phyloP scores from a whole-genome alignment of 2,888 invertebrate genomes.

The Trissolcus brochymenae region DNA sequence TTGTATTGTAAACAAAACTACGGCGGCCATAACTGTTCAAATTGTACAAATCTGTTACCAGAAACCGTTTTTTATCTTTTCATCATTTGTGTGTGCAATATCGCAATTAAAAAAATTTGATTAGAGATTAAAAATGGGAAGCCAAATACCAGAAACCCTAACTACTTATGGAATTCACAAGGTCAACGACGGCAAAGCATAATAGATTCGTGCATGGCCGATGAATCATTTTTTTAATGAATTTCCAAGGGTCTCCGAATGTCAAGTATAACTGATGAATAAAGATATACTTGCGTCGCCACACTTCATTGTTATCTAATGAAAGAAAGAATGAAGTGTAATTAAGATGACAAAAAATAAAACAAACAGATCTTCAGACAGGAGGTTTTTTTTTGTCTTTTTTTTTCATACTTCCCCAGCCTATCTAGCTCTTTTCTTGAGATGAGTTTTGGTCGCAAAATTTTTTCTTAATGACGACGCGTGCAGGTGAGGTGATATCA shows the following conservation, averaged over 20 bases:
- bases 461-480: constrained; percentile 25
- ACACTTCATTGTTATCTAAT: constrained; percentile 11
- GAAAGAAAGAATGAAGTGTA: background rate
- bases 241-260: constrained; percentile 57
- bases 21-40: too few species aligned
- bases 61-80: too few species aligned
- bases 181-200: constrained; percentile 45
- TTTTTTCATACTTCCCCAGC: background rate
- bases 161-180: constrained; percentile 33
- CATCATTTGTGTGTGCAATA: background rate
- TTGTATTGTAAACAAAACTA: too few species aligned
- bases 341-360: background rate
- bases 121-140: too few species aligned
- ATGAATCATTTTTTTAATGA: constrained; percentile 60
- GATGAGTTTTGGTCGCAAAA: background rate
- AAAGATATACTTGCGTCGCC: constrained; percentile 9
- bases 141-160: background rate
- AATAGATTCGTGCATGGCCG: constrained; percentile 51
- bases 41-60: too few species aligned
- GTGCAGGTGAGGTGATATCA: constrained; percentile 8
- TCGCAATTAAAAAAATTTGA: constrained; percentile 1
- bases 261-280: constrained; percentile 48
- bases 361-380: background rate
- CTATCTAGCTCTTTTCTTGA: too few species aligned
- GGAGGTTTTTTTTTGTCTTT: constrained; percentile 6